Evolutionary conservation across 2,113 vertebrate species (phyloP).

Genomic region (Muntiacus reevesi): DNA sequence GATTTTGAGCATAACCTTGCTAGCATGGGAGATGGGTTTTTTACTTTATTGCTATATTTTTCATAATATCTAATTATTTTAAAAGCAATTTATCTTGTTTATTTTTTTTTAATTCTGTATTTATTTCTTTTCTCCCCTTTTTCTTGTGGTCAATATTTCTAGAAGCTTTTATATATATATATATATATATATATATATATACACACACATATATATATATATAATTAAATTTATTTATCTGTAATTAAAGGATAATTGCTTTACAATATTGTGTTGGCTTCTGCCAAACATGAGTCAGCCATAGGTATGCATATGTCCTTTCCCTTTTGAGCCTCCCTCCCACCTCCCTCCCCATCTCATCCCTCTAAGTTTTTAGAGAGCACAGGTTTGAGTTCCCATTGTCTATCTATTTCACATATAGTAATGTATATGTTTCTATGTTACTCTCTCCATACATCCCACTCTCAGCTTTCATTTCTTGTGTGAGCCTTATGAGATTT

Average conservation of each 20-base stretch:
- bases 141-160: background rate
- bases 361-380: background rate
- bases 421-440: background rate
- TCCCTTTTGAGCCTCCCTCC: background rate
- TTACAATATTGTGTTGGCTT: background rate
- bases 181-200: no score
- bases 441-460: background rate
- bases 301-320: accelerated
- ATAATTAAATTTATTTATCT: background rate
- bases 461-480: background rate
- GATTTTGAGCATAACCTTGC: background rate
- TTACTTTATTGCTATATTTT: background rate
- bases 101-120: background rate
- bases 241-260: background rate
- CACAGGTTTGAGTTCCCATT: background rate
- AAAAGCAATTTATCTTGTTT: background rate
- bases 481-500: background rate
- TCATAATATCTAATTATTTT: background rate
- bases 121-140: background rate
- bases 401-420: background rate
- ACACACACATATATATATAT: no score
- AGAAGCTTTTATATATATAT: background rate
- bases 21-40: background rate
- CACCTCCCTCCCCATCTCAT: background rate
- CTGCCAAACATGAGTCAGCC: background rate